phyloP scores from a whole-genome alignment of 2,113 vertebrate species.

The Chamaetylas fuelleborni region DNA sequence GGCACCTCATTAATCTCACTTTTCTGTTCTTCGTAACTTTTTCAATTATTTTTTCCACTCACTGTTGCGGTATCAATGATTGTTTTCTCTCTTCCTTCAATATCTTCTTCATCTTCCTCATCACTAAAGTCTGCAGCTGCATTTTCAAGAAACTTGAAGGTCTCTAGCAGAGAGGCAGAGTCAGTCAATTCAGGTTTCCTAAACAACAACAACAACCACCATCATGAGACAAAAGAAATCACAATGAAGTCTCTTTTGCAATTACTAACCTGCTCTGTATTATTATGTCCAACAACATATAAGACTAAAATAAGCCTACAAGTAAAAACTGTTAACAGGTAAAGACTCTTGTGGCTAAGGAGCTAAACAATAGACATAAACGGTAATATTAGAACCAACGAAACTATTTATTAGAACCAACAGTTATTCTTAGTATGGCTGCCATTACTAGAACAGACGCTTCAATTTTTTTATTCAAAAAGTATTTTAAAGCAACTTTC shows the following conservation, averaged over 20 bases:
- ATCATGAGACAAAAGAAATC: background rate
- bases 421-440: background rate
- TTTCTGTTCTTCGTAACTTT: slow-evolving; percentile 51
- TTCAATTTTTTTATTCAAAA: background rate
- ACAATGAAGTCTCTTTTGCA: background rate
- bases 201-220: slow-evolving; percentile 57
- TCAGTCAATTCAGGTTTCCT: slow-evolving; percentile 91
- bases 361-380: background rate
- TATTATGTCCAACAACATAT: background rate
- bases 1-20: slow-evolving; percentile 51
- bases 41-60: slow-evolving; percentile 71
- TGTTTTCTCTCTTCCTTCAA: slow-evolving; percentile 88
- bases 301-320: background rate
- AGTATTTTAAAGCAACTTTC: background rate
- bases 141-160: slow-evolving; percentile 93
- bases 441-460: background rate
- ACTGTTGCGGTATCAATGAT: slow-evolving; percentile 90
- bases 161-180: slow-evolving; percentile 87
- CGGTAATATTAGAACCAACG: background rate
- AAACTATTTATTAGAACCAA: background rate
- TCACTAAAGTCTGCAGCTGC: slow-evolving; percentile 92
- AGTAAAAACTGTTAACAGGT: background rate
- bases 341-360: background rate
- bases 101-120: slow-evolving; percentile 95
- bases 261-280: background rate